A percentile compares a stretch with the other conserved stretches of the same genome.
Evolutionary conservation across 2,113 vertebrate species (phyloP).

Genomic region (Serilophus lunatus): DNA sequence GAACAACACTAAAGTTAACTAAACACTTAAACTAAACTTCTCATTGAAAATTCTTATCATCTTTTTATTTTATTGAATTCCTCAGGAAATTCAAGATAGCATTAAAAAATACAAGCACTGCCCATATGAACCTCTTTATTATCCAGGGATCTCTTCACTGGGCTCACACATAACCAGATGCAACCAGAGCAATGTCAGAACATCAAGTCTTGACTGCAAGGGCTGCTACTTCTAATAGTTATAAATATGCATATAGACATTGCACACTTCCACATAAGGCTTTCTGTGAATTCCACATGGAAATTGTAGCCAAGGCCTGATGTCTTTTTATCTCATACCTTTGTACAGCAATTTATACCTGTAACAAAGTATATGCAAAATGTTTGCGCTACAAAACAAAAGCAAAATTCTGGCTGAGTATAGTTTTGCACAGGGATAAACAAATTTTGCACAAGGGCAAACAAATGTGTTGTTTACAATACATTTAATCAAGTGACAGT

Average conservation of each 20-base stretch:
- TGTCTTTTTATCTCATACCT: background rate
- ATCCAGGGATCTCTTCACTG: background rate
- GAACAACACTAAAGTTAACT: background rate
- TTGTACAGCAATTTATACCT: background rate
- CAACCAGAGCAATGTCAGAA: background rate
- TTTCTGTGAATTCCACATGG: background rate
- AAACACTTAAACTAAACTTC: no score
- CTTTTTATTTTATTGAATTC: background rate
- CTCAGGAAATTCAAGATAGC: background rate
- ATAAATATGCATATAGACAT: background rate
- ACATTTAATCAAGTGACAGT: background rate
- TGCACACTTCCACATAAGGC: background rate
- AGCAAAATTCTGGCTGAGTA: background rate
- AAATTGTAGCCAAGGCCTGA: background rate
- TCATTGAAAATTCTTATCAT: background rate
- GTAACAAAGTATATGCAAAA: background rate
- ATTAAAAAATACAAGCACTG: background rate
- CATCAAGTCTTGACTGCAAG: rapidly evolving
- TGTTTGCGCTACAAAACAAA: background rate
- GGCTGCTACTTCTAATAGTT: background rate
- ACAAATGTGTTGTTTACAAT: background rate
- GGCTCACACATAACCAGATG: background rate
- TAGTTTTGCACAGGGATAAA: background rate
- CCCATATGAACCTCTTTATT: background rate
- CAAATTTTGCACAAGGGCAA: background rate